Evolutionary conservation across 2,113 vertebrate genomes (phyloP), one percentile per base, ranked within the genome.

Genomic region (Merops nubicus): DNA sequence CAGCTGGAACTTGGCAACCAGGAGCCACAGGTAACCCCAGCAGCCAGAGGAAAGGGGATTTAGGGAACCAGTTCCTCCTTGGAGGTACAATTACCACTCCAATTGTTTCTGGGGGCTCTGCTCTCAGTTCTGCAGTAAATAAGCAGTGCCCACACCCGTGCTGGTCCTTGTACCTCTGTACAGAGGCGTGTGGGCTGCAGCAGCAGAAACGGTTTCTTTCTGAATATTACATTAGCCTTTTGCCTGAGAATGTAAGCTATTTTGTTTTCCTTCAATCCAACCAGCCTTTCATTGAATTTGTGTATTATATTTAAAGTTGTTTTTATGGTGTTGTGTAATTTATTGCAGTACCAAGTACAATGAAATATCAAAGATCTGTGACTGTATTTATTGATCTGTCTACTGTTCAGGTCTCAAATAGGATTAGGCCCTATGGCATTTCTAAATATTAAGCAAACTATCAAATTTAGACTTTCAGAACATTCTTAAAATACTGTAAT

Each of bases 341-440:
- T 94, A 65, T 96, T 69, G 42, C 70, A 48, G 28, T 83, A 95
- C n/a, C 10, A 53, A 18, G 18, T 65, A 89, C 45, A 94, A 85
- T 9, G 34, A 96, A 88, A 88, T 77, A 89, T 57, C 90, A 77
- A 80, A 85, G 59, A 69, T 73, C 54, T 26, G 4, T 89, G 89
- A 69, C 70, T 57, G 45, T 90, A 70, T 93, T 91, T 95, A 96
- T 96, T 91, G 88, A 96, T 90, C 70, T 90, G 88, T 91, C 91
- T 91, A 47, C 74, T 34, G 26, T 63, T 94, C 67, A 59, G 54
- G 29, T 89, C 43, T 88, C 36, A 95, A 88, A 96, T 73, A 90
- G 54, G 85, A 94, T 97, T 96, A 94, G 63, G 16, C 51, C 50
- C 47, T 33, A 42, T 96, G 93, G 38, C 78, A 94, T 95, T 96